Conservation (phyloP, 2,888 invertebrate species). For the Machimus rusticus region DNA sequence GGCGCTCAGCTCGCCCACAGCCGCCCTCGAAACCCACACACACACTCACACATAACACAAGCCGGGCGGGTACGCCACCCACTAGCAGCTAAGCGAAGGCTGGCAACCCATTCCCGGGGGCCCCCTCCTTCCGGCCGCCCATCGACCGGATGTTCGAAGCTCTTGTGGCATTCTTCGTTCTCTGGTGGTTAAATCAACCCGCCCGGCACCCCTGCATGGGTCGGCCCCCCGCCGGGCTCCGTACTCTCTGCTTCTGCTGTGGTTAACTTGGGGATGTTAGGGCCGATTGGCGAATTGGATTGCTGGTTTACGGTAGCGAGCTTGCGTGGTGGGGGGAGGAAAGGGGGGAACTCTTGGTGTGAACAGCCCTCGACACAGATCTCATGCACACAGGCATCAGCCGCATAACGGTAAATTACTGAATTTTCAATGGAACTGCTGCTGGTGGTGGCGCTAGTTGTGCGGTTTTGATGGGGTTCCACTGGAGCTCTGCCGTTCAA, state of each 20-base stretch:
- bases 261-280: slow-evolving; percentile 37
- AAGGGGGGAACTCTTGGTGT: neutral
- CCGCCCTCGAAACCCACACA: neutral
- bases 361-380: slow-evolving; percentile 39
- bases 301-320: slow-evolving; percentile 4
- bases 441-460: slow-evolving; percentile 30
- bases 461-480: slow-evolving; percentile 28
- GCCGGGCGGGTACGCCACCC: neutral
- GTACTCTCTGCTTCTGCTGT: slow-evolving; percentile 35
- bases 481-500: slow-evolving; percentile 4
- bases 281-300: slow-evolving; percentile 36
- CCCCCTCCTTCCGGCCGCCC: neutral
- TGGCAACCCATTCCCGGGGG: neutral
- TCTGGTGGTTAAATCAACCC: slow-evolving; percentile 28
- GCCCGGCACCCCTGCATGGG: neutral
- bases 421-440: slow-evolving; percentile 28
- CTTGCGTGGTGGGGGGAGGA: neutral
- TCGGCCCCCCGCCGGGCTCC: neutral
- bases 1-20: neutral
- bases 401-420: slow-evolving; percentile 36
- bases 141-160: slow-evolving; percentile 31
- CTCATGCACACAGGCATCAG: slow-evolving; percentile 15
- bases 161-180: slow-evolving; percentile 37
- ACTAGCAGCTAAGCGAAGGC: neutral
- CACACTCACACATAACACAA: neutral